These are phyloP conservation scores for Aldabrachelys gigantea DNA, from an alignment of 2,113 vertebrate species.

Conservation along the genomic window DNA sequence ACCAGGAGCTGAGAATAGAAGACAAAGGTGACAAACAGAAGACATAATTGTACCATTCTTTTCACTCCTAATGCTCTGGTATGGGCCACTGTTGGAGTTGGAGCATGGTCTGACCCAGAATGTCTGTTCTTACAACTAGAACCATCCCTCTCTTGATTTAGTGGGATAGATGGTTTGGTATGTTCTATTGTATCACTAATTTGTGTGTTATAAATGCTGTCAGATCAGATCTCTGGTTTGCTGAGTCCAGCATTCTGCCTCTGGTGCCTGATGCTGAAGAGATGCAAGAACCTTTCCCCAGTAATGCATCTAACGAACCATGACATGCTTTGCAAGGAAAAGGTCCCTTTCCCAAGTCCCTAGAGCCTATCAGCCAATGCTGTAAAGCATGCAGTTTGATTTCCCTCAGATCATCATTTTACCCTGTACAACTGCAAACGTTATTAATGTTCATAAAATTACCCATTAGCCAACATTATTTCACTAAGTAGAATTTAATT, in stretches of 20 bases:
- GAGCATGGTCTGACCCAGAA: neutral
- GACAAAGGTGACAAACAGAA: neutral
- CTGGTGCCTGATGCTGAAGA: neutral
- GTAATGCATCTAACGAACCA: too few relatives aligned
- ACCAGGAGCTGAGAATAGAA: neutral
- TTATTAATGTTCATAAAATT: neutral
- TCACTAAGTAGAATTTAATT: conserved; percentile 19
- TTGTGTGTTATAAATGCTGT: neutral
- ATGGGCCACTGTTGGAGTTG: neutral
- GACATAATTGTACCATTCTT: neutral
- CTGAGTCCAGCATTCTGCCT: too few relatives aligned
- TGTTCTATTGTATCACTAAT: neutral
- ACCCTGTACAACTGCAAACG: neutral
- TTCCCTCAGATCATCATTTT: neutral
- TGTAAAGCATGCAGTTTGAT: neutral
- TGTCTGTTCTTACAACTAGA: neutral
- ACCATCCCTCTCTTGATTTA: neutral
- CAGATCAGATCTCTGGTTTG: neutral
- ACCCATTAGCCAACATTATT: conserved; percentile 24
- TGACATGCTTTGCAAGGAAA: neutral
- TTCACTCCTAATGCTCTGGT: neutral
- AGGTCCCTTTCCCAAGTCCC: neutral
- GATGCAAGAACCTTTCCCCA: neutral
- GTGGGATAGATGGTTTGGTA: neutral
- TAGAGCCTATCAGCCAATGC: neutral